Evolutionary conservation across 1,140 invertebrate species (phyloP), one percentile per base, ranked within the genome.

Genomic region (Adelges cooleyi): DNA sequence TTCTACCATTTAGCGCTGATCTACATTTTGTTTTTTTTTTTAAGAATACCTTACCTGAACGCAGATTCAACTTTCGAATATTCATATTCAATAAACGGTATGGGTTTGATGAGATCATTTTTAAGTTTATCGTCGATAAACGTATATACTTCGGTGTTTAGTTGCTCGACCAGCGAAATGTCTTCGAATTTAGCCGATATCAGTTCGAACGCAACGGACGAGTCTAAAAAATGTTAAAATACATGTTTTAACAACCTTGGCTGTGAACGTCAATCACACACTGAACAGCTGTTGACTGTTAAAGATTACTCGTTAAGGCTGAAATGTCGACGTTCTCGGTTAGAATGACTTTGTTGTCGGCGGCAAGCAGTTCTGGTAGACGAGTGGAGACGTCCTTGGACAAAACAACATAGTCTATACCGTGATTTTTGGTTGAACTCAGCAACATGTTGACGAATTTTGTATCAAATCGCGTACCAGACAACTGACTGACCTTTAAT

Each of bases 371-470:
- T 33, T 62, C 56, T n/a, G 56, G 56, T n/a, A 62, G 9, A 20
- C 25, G 56, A 3, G 29, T 22, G 2, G 42, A 20, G 20, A 46
- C 17, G 22, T 62, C 4, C 4, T 48, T 46, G 0, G 25, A 20
- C 5, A 29, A 1, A 48, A 62, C 13, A 36, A 15, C 42, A 20
- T 22, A 62, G 22, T 62, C 56, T 2, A 62, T 10, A 20, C 56
- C 56, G 5, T 33, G 18, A 29, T 62, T 48, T 15, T 15, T 8
- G 10, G 56, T 62, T 8, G 44, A 33, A 15, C 22, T 13, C 15
- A n/a, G 29, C n/a, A 62, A 11, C 56, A 5, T 22, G 15, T 48
- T n/a, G 44, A 62, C 44, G 17, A 62, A 62, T 36, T 62, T 62
- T 22, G 42, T 17, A 48, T 62, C 56, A 4, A 62, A 46, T 5